Conservation (phyloP, 2,113 vertebrate species). For the Onychorhynchus coronatus region DNA sequence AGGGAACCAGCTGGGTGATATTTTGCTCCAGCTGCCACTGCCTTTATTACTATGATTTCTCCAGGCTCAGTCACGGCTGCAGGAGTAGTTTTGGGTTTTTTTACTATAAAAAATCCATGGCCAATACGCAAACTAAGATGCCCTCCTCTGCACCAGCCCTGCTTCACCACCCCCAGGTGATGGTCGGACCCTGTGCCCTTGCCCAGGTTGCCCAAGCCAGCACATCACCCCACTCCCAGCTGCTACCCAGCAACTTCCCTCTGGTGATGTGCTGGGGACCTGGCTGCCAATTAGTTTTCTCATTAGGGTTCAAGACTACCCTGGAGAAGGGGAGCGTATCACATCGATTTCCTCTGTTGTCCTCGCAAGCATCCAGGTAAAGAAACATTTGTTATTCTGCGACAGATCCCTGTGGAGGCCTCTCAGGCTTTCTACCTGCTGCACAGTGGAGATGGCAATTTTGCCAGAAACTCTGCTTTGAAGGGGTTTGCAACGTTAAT, state of each 20-base stretch:
- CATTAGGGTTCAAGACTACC: background rate
- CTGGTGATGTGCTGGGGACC: background rate
- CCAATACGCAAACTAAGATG: background rate
- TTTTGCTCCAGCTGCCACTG: background rate
- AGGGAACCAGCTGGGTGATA: background rate
- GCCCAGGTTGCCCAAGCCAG: background rate
- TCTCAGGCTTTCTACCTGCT: background rate
- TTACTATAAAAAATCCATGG: background rate
- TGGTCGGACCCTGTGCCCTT: background rate
- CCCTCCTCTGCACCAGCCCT: background rate
- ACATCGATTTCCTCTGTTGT: background rate
- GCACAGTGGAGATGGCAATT: background rate
- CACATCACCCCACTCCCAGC: accelerated
- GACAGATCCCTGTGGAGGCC: background rate
- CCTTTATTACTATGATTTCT: background rate
- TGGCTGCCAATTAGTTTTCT: background rate
- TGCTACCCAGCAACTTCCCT: background rate
- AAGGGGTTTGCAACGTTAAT: constrained; percentile 1
- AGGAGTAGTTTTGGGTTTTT: background rate
- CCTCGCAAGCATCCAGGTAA: background rate
- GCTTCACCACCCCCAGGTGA: background rate
- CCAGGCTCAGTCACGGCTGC: background rate
- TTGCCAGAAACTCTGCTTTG: constrained; percentile 6
- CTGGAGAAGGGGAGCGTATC: background rate
- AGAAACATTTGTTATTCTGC: background rate